Evolutionary conservation across 2,113 vertebrate genomes (phyloP), one percentile per base, ranked within the genome.

Genomic region (Narcine bancroftii): DNA sequence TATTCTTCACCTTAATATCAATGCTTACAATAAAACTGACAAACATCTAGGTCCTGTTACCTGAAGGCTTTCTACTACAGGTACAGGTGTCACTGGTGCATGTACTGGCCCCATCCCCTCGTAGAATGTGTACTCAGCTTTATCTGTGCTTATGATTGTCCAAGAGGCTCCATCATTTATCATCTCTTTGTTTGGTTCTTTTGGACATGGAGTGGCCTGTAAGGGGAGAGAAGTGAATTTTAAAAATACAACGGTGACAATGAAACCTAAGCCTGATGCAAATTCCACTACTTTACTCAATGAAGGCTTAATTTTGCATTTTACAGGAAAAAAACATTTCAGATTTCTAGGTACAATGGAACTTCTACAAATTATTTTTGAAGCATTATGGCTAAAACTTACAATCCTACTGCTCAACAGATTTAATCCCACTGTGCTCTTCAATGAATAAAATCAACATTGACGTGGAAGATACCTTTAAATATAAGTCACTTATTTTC

Each of bases 161-260:
- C 99, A 99, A 93, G 99, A 99, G 95, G 99, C 99, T 92, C 99
- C 99, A n/a, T 99, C 99, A 92, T 99, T 99, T 95, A 99, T 99
- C 99, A 99, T 99, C 96, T 99, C 99, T 96, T 99, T 99, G 97
- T 99, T 99, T 97, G 98, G 98, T 97, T 99, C 99, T 96, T 99
- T 99, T 92, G 98, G 99, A 95, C 99, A 99, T 96, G 99, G 99
- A 97, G 99, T 99, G 97, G 99, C 99, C 99, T 99, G 92, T 66
- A 39, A 50, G 60, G 65, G 75, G 92, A 69, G 50, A 36, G 60
- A 79, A 56, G 50, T 65, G 33, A 69, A 53, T 29, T 36, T 75
- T 45, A 76, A 85, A 87, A 36, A 87, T n/a, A 91, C 42, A 91
- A 91, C 60, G 45, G 42, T 91, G 65, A 71, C 89, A 6, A 69